These are phyloP conservation scores for Drosophila pachea DNA, from an alignment of 1,140 invertebrate genomes.

Conservation along the genomic window DNA sequence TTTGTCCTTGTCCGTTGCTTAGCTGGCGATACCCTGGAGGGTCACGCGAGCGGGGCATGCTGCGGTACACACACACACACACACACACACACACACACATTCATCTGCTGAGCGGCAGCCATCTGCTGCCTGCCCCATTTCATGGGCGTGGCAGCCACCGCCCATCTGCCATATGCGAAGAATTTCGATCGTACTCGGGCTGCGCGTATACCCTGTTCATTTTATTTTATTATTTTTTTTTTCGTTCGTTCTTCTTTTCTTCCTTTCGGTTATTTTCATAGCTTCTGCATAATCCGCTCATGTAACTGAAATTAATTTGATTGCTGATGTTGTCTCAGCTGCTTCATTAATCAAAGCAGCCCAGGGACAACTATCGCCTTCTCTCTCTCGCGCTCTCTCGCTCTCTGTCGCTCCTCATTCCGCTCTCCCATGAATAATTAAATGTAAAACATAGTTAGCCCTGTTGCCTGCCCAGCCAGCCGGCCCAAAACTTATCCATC, in stretches of 20 bases:
- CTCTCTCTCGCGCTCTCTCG: constrained; percentile 12
- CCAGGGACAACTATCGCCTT: constrained; percentile 14
- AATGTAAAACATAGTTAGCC: constrained; percentile 69
- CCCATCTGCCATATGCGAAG: too few species aligned
- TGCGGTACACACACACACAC: too few species aligned
- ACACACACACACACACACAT: too few species aligned
- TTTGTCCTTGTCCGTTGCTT: constrained; percentile 49
- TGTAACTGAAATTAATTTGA: constrained; percentile 77
- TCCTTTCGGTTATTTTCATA: not conserved
- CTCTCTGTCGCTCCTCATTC: not conserved
- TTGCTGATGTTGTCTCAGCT: constrained; percentile 76
- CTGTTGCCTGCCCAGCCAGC: constrained; percentile 29
- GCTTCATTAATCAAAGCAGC: constrained; percentile 72
- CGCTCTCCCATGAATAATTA: constrained; percentile 65
- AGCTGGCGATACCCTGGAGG: constrained; percentile 17
- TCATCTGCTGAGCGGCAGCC: too few species aligned
- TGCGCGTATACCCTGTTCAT: constrained; percentile 12
- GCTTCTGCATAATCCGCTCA: constrained; percentile 63
- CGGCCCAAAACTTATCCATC: constrained; percentile 71
- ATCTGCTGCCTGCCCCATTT: too few species aligned
- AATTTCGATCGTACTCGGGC: not conserved
- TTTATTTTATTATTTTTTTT: not conserved
- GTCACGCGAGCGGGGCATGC: not conserved
- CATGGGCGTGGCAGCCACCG: too few species aligned
- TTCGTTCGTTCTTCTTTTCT: constrained; percentile 16